Base-by-base conservation (phyloP, 2,113 vertebrate species). In the Tupaia chinensis region DNA sequence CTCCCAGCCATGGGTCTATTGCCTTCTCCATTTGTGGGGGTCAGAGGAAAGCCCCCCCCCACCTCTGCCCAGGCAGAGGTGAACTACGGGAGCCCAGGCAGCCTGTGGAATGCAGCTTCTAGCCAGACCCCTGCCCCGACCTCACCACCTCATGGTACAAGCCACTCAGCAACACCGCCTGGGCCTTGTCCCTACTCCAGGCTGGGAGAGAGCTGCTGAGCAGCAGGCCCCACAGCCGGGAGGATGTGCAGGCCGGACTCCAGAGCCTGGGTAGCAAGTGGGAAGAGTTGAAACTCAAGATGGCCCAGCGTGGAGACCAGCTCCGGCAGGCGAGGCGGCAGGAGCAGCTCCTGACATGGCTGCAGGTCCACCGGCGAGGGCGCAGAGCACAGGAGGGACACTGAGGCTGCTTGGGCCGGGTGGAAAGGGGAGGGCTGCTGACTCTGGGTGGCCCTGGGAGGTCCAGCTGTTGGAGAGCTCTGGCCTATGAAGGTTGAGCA, bases 271-370 rank as follows among this genome's bases (percentile, higher is more conserved):
- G 97, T 60, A 97, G 93, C 95, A 98, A 98, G 5, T 99, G 99
- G 99, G 98, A 87, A 61, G 97, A 98, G 27, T 93, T 99, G 27
- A 98, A 99, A 77, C 20, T 56, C 93, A 99, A 99, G 97, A 99
- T 99, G 99, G 97, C 98, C 8, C 99, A 99, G 66, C 95, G 97
- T 95, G 99, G 99, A 79, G 98, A 99, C 94, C 99, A 99, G 87
- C 98, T 99, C 95, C 98, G 98, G 89, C 99, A 99, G 97, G 99
- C 99, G 1, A 98, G 98, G 15, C 99, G 99, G 97, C 99, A 99
- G 97, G 99, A 99, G 85, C 99, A 99, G 96, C 99, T 99, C 87
- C 99, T 99, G 98, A 99, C 99, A 96, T 97, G 99, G 69, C 98
- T 99, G 72, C 99, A 99, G 99, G 99, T 99, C 44, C 61, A 96